Base-by-base conservation (phyloP, 2,113 vertebrate species). In the Microtus richardsoni region DNA sequence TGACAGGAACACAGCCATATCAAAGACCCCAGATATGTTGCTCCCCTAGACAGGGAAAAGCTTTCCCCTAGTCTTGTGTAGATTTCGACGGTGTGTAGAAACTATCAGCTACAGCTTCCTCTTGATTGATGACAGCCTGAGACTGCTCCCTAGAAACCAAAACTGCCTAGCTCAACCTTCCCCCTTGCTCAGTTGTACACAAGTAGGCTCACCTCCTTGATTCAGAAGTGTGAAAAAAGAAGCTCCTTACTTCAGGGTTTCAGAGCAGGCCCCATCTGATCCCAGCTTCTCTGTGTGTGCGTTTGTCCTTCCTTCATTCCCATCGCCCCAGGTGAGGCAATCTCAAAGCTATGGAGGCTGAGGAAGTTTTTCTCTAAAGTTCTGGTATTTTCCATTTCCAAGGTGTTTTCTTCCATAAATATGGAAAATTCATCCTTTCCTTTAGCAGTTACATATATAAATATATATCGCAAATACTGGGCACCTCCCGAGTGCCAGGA, bases 321-420 rank as follows among this genome's bases (percentile, higher is more conserved):
- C 52, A 30, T 60, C 10, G 1, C 36, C 10, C 52, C 52, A 2
- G 79, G 2, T 3, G 21, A 17, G 10, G 12, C 44, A n/a, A 11
- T 80, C 10, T 24, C 78, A 80, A 80, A 80, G 77, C 49, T 4
- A 10, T 22, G 33, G 10, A 12, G 49, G 3, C 22, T 54, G 19
- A n/a, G 19, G 10, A n/a, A 80, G 11, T 30, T 94, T 96, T 82
- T 94, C 30, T 78, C 83, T 89, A 82, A 91, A 95, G 68, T 92
- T 92, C 52, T 75, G 30, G 33, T 83, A 26, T 88, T 19, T 58
- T 58, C 54, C 5, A 58, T 95, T 97, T 87, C 68, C 39, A 60
- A 39, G 75, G 64, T 58, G 2, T 21, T 85, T 4, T 73, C 71
- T 96, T 36, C 44, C 33, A 85, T 77, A 91, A n/a, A 77, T 60